phyloP scores from a whole-genome alignment of 2,113 vertebrate genomes.

The Entosphenus tridentatus region DNA sequence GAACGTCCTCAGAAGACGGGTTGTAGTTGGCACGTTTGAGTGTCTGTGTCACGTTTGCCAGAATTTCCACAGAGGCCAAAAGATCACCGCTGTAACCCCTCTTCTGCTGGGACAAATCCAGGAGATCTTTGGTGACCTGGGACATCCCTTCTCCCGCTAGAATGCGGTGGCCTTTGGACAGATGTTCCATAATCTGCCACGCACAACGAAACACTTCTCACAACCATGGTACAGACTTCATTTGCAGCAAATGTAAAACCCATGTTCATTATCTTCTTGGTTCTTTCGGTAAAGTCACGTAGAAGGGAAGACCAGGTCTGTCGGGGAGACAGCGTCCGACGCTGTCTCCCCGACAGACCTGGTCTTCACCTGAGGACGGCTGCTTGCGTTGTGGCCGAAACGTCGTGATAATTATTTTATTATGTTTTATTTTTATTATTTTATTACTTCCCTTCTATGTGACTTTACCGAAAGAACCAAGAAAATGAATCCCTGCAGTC shows the following conservation, averaged over 20 bases:
- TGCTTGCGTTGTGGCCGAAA: too few species aligned
- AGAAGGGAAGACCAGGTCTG: too few species aligned
- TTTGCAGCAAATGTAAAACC: slow-evolving; percentile 7
- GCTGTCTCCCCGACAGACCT: too few species aligned
- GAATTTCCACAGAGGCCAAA: slow-evolving; percentile 85
- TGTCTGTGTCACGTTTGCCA: slow-evolving; percentile 87
- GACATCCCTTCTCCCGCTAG: slow-evolving; percentile 90
- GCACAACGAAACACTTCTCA: background rate
- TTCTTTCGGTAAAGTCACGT: too few species aligned
- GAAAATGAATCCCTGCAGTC: too few species aligned
- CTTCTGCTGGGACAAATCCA: slow-evolving; percentile 88
- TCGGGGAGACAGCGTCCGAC: too few species aligned
- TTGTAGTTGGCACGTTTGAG: slow-evolving; percentile 90
- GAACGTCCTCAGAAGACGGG: slow-evolving; percentile 83
- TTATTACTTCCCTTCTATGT: too few species aligned
- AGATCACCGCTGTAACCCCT: slow-evolving; percentile 93
- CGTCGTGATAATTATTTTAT: too few species aligned
- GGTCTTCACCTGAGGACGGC: too few species aligned
- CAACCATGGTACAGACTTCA: background rate
- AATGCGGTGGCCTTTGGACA: slow-evolving; percentile 75
- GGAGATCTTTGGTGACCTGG: slow-evolving; percentile 77
- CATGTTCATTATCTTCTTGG: too few species aligned
- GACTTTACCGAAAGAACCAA: too few species aligned
- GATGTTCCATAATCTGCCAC: slow-evolving; percentile 71
- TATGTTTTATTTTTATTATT: too few species aligned